phyloP scores from a whole-genome alignment of 2,888 invertebrate genomes.

The Villa cingulata region DNA sequence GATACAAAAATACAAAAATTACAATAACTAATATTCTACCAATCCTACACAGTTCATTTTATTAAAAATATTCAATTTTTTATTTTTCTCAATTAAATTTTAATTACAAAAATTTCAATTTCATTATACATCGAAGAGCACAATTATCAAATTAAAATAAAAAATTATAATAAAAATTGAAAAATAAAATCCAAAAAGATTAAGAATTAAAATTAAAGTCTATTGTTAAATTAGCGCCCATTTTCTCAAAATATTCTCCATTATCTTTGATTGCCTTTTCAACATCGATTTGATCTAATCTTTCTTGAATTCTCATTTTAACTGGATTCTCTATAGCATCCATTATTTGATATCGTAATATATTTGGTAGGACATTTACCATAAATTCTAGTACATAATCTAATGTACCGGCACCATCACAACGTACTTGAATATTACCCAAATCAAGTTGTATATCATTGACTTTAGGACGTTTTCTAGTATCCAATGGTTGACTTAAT shows the following conservation, averaged over 20 bases:
- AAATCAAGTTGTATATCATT: slow-evolving; percentile 64
- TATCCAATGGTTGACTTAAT: slow-evolving; percentile 63
- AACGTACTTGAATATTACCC: slow-evolving; percentile 71
- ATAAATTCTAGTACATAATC: slow-evolving; percentile 71
- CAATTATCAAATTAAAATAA: too few species aligned
- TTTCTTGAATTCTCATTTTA: slow-evolving; percentile 53
- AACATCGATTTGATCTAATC: slow-evolving; percentile 55
- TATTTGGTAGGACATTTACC: slow-evolving; percentile 70
- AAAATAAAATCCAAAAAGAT: neutral
- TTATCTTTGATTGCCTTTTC: slow-evolving; percentile 59
- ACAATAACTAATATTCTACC: too few species aligned
- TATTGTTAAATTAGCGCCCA: slow-evolving; percentile 20
- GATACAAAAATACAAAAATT: too few species aligned
- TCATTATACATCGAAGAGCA: too few species aligned
- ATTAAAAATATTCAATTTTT: too few species aligned
- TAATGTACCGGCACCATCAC: slow-evolving; percentile 72
- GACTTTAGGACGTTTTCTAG: slow-evolving; percentile 54
- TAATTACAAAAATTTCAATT: too few species aligned
- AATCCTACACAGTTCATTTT: too few species aligned
- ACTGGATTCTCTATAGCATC: slow-evolving; percentile 69
- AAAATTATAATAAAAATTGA: too few species aligned
- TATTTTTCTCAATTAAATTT: too few species aligned
- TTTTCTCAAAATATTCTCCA: slow-evolving; percentile 49
- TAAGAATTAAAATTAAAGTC: slow-evolving; percentile 23
- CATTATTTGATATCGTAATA: slow-evolving; percentile 76